Percentiles rank a stretch among this genome's conserved stretches.
Evolutionary conservation across 2,797 vertebrate species (phyloP).

Genomic region (Nasua narica): DNA sequence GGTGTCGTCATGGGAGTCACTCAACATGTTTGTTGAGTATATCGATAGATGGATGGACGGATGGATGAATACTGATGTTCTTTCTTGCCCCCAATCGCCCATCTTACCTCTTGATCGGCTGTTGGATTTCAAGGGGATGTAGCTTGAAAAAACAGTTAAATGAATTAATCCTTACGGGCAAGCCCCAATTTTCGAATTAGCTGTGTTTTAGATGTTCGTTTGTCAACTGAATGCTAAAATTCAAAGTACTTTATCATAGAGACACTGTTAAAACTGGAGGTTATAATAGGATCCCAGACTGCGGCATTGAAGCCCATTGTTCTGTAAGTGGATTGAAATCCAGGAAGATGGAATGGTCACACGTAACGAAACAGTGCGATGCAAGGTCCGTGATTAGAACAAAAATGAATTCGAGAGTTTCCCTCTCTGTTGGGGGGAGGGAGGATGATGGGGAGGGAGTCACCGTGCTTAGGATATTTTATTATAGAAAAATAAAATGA

Average conservation of each 20-base stretch:
- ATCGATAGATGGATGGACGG: not conserved
- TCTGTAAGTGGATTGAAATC: not conserved
- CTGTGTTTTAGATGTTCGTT: not conserved
- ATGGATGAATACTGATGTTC: not conserved
- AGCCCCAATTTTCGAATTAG: not conserved
- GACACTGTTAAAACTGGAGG: not conserved
- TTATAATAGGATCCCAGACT: not conserved
- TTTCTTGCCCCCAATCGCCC: not conserved
- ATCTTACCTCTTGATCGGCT: not conserved
- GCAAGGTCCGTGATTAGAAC: too few relatives aligned
- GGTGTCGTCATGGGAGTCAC: not conserved
- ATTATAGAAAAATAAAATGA: not conserved
- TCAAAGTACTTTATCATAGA: not conserved
- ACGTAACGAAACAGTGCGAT: not conserved
- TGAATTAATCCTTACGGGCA: not conserved
- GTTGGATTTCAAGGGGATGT: not conserved
- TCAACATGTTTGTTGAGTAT: not conserved
- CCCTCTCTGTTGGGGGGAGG: not conserved
- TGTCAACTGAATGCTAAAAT: not conserved
- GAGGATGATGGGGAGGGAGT: not conserved
- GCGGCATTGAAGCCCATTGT: not conserved
- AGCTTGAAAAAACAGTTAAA: not conserved
- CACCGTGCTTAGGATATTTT: not conserved
- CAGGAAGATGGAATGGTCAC: not conserved
- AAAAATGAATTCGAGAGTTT: not conserved